phyloP scores from a whole-genome alignment of 2,888 invertebrate genomes.

The Agriopis leucophaearia region DNA sequence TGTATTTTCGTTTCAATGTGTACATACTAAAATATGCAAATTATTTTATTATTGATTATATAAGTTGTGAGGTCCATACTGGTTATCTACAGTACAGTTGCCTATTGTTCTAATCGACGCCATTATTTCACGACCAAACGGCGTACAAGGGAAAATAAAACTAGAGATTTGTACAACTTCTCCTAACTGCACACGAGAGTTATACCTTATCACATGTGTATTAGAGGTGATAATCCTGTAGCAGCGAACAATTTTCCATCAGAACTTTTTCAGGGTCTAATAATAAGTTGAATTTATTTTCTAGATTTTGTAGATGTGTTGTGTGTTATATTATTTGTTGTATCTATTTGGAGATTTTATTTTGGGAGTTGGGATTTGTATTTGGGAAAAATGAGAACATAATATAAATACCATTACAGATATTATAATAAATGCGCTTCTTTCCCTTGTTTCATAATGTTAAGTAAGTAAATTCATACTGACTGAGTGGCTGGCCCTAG shows the following conservation, averaged over 20 bases:
- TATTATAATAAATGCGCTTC: no score
- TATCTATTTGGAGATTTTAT: slow-evolving; percentile 12
- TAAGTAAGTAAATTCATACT: no score
- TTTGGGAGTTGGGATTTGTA: neutral
- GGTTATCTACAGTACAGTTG: neutral
- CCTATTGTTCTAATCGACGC: slow-evolving; percentile 33
- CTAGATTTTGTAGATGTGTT: slow-evolving; percentile 21
- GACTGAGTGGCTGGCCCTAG: no score
- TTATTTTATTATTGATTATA: no score
- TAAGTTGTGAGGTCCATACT: slow-evolving; percentile 4
- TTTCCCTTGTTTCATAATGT: no score
- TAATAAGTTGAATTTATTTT: slow-evolving; percentile 33
- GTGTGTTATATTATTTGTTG: slow-evolving; percentile 16
- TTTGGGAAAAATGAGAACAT: neutral
- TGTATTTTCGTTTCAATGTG: no score
- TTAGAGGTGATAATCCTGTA: slow-evolving; percentile 11
- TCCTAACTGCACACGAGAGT: neutral
- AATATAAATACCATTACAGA: neutral
- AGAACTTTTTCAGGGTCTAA: slow-evolving; percentile 22
- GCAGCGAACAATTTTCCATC: neutral
- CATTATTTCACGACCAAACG: slow-evolving; percentile 34
- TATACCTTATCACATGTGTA: neutral
- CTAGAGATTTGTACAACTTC: slow-evolving; percentile 31
- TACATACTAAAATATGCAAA: no score
- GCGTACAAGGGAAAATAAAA: slow-evolving; percentile 34